Evolutionary conservation across 2,888 invertebrate species (phyloP), one percentile per base, ranked within the genome.

Genomic region (Idaea biselata): DNA sequence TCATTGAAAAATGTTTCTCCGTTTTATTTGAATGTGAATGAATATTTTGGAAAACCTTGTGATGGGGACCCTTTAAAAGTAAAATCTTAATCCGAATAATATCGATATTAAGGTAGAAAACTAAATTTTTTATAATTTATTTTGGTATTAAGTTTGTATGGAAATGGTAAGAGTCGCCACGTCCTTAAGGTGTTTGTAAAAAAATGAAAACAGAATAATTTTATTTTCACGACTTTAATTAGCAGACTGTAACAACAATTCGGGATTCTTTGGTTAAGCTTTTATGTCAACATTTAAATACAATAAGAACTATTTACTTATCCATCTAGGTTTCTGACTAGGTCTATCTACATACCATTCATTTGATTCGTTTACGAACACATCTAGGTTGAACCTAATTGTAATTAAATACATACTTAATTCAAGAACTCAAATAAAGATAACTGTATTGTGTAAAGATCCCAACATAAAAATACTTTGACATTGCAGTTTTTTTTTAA

Each of bases 251-350:
- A 44, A 44, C 33, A 33, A 33, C 44, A 44, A 44, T 44, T 44
- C 44, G 44, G 44, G 44, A 44, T 44, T 44, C 44, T 44, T 44
- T 44, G 44, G 44, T 44, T 44, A 44, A 44, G 44, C 44, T 44
- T 44, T 44, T 44, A 44, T 44, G 8, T 11, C 44, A 8, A 44
- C 44, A 14, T 44, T 44, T 14, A 44, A 8, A 14, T 44, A 44
- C 44, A 44, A 11, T 14, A 8, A 44, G 44, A 44, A 11, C 44
- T 8, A 14, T 44, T 44, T 44, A 44, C 44, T 14, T 44, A 44
- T 11, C 3, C 3, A 44, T 44, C 44, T 44, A 44, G 6, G 44
- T 14, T 33, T 33, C 8, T 33, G 8, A 44, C 14, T 8, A 44
- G 44, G 14, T 14, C 44, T 44, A 32, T 7, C 8, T 33, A 33